Evolutionary conservation across 2,797 vertebrate species (phyloP).

Genomic region (Strix occidentalis): DNA sequence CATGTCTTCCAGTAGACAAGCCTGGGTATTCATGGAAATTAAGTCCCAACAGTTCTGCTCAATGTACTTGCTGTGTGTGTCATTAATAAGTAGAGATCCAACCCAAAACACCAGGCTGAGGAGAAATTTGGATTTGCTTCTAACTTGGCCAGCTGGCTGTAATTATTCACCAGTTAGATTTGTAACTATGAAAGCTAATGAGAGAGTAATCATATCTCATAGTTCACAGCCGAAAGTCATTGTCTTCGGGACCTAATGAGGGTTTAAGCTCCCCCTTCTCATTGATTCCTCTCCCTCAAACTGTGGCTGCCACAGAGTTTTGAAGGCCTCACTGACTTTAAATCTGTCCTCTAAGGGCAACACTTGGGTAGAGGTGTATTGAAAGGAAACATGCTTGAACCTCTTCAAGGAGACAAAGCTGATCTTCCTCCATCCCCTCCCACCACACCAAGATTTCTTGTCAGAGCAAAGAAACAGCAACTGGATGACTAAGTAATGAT

Average conservation of each 20-base stretch:
- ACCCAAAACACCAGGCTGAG: not conserved
- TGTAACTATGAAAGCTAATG: conserved; percentile 1
- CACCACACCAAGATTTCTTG: not conserved
- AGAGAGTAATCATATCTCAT: not conserved
- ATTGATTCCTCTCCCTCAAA: not conserved
- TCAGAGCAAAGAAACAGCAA: conserved; percentile 21
- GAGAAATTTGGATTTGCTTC: not conserved
- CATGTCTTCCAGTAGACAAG: not conserved
- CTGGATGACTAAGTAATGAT: conserved; percentile 22
- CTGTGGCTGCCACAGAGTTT: not conserved
- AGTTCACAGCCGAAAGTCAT: not conserved
- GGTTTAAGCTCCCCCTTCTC: not conserved
- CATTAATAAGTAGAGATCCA: not conserved
- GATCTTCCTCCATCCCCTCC: not conserved
- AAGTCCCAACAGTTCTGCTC: not conserved
- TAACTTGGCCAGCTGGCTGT: not conserved
- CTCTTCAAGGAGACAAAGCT: not conserved
- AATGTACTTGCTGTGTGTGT: not conserved
- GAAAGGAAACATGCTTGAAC: not conserved
- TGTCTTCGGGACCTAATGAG: not conserved
- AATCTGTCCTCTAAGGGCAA: not conserved
- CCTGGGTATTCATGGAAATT: not conserved
- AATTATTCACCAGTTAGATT: not conserved
- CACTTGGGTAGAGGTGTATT: not conserved
- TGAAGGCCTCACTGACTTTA: not conserved